A percentile compares a stretch with the other conserved stretches of the same genome.
Evolutionary conservation across 2,888 invertebrate genomes (phyloP).

Genomic region (Sarcophaga rosellei): DNA sequence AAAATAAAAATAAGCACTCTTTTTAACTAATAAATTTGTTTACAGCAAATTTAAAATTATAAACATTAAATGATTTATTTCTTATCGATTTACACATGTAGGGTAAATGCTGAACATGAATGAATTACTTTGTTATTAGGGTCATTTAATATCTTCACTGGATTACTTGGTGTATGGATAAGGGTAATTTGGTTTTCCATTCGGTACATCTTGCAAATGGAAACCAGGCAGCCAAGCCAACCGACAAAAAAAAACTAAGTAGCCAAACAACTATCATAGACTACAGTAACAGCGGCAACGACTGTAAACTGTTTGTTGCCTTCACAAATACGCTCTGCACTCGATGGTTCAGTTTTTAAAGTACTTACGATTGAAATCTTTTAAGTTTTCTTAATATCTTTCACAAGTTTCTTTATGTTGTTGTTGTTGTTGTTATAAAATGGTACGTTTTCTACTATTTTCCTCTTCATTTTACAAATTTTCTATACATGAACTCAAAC

Average conservation of each 20-base stretch:
- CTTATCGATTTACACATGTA: no score
- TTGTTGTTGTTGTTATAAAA: neutral
- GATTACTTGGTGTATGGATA: constrained; percentile 32
- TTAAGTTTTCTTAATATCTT: neutral
- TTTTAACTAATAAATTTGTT: no score
- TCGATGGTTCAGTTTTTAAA: neutral
- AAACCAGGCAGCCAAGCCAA: neutral
- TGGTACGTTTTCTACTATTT: neutral
- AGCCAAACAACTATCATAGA: neutral
- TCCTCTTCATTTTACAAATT: neutral
- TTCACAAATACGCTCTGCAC: neutral
- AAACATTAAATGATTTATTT: no score
- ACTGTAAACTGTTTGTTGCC: constrained; percentile 13
- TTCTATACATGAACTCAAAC: neutral
- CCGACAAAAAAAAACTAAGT: neutral
- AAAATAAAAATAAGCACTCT: no score
- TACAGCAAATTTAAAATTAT: no score
- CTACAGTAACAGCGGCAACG: neutral
- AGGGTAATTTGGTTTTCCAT: constrained; percentile 28
- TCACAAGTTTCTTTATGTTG: neutral
- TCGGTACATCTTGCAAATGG: neutral
- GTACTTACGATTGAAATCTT: constrained; percentile 6
- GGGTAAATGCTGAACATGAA: no score
- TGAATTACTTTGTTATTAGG: no score
- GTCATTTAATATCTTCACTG: neutral